Percentiles rank a stretch among this genome's conserved stretches.
These are phyloP conservation scores for Falcaria lacertinaria DNA, from an alignment of 2,888 invertebrate genomes.

Conservation along the genomic window DNA sequence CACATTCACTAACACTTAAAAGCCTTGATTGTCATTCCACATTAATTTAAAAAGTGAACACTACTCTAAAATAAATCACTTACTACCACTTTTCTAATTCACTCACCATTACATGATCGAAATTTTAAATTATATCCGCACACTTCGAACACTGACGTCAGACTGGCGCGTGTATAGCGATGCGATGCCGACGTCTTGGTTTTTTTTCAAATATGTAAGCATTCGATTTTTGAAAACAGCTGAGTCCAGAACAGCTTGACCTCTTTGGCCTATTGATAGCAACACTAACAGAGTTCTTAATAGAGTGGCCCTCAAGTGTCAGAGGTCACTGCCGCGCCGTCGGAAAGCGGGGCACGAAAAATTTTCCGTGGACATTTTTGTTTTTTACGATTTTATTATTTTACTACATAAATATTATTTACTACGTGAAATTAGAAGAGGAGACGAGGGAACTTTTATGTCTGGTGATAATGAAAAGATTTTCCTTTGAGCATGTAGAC, in stretches of 20 bases:
- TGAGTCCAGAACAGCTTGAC: conserved; percentile 44
- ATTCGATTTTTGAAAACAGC: conserved; percentile 73
- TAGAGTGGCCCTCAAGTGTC: conserved; percentile 16
- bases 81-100: conserved; percentile 26
- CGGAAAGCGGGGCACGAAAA: neutral
- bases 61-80: conserved; percentile 39
- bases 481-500: conserved; percentile 29
- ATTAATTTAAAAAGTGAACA: conserved; percentile 26
- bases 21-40: conserved; percentile 42
- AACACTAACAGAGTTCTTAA: conserved; percentile 11
- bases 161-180: no score
- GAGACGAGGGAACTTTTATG: no score
- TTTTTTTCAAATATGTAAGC: conserved; percentile 34
- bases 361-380: neutral
- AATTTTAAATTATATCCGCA: conserved; percentile 43
- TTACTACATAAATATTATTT: no score
- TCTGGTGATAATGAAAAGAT: no score
- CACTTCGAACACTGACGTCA: conserved; percentile 52
- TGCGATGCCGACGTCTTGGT: conserved; percentile 11
- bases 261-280: conserved; percentile 18
- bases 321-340: conserved; percentile 23
- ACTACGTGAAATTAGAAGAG: no score
- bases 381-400: no score
- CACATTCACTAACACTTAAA: conserved; percentile 46
- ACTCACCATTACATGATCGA: conserved; percentile 74